These are phyloP conservation scores for Falco berigora DNA, from an alignment of 2,797 vertebrate genomes.

Conservation along the genomic window DNA sequence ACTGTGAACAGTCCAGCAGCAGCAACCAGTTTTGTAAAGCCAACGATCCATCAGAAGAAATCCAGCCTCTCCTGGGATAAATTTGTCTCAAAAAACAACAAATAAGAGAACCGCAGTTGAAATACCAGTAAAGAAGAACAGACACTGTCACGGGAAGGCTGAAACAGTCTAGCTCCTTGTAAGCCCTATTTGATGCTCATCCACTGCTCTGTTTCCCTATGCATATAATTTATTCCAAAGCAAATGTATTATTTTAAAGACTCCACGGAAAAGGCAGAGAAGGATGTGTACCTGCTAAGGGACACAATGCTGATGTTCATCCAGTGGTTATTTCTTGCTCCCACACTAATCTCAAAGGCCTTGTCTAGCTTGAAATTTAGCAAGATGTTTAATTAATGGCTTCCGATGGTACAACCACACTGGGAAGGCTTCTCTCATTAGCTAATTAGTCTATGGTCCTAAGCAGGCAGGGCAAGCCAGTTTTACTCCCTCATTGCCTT, in stretches of 20 bases:
- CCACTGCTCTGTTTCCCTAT: background rate
- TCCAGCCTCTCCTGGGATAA: background rate
- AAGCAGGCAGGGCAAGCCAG: background rate
- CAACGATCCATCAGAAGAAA: background rate
- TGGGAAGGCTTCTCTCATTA: background rate
- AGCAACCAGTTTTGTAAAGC: background rate
- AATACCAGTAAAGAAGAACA: background rate
- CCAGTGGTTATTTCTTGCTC: background rate
- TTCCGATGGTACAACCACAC: background rate
- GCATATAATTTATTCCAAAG: background rate
- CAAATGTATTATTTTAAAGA: conserved; percentile 15
- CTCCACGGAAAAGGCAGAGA: background rate
- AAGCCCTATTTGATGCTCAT: background rate
- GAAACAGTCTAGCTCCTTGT: background rate
- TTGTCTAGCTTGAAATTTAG: background rate
- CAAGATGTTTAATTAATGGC: background rate
- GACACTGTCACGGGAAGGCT: background rate
- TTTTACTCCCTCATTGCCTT: background rate
- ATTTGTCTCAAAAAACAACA: background rate
- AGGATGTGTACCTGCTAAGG: background rate
- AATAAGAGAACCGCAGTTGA: background rate
- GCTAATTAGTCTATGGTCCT: background rate
- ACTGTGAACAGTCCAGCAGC: background rate
- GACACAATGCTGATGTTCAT: background rate
- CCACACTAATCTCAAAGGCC: background rate